phyloP scores from a whole-genome alignment of 2,888 invertebrate species.

The Mechanitis mazaeus region DNA sequence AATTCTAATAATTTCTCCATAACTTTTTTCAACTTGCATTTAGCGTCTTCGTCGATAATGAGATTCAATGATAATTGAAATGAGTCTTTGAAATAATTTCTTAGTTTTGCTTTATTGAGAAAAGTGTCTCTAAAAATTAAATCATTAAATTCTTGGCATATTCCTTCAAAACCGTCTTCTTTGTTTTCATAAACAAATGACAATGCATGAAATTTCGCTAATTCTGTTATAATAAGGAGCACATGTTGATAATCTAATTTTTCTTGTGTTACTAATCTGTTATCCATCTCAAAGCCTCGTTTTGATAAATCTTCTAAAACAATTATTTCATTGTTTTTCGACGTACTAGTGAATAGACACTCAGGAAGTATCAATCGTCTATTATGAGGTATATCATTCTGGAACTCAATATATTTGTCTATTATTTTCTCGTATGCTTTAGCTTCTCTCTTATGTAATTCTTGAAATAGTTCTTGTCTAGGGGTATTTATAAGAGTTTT shows the following conservation, averaged over 20 bases:
- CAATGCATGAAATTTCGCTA: slow-evolving; percentile 61
- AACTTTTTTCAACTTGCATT: slow-evolving; percentile 41
- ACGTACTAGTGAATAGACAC: slow-evolving; percentile 45
- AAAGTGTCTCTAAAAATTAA: slow-evolving; percentile 53
- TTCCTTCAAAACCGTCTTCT: slow-evolving; percentile 36
- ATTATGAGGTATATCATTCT: slow-evolving; percentile 38
- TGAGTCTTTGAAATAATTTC: slow-evolving; percentile 54
- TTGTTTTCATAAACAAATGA: slow-evolving; percentile 49
- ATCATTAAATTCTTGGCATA: slow-evolving; percentile 47
- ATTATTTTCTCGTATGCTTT: slow-evolving; percentile 49
- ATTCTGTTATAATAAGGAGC: slow-evolving; percentile 43
- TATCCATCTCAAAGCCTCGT: slow-evolving; percentile 48
- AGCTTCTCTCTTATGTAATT: slow-evolving; percentile 60
- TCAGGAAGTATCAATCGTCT: slow-evolving; percentile 46
- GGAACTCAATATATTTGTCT: slow-evolving; percentile 44
- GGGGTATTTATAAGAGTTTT: slow-evolving; percentile 61
- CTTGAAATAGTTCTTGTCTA: slow-evolving; percentile 57
- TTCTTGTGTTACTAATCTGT: slow-evolving; percentile 42
- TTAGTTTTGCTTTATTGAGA: slow-evolving; percentile 54
- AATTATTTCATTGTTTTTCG: slow-evolving; percentile 53
- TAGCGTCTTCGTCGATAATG: slow-evolving; percentile 42
- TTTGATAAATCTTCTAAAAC: slow-evolving; percentile 55
- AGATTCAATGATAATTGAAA: slow-evolving; percentile 52
- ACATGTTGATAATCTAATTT: slow-evolving; percentile 45
- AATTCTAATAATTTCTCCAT: slow-evolving; percentile 45